Percentiles rank a stretch among this genome's conserved stretches.
phyloP scores from a whole-genome alignment of 2,113 vertebrate species.

The Ammospiza caudacuta region DNA sequence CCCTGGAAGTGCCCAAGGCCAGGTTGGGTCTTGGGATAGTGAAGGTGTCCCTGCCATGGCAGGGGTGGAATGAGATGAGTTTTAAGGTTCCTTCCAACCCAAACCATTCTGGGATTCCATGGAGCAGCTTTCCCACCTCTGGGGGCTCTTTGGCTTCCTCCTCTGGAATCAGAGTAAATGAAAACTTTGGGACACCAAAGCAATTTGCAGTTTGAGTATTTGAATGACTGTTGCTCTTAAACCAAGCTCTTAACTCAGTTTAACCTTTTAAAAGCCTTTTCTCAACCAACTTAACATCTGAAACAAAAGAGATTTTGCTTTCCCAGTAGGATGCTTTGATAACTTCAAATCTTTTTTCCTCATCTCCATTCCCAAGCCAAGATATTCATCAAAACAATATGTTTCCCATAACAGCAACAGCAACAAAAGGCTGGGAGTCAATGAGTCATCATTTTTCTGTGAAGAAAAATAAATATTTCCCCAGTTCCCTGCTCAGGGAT shows the following conservation, averaged over 20 bases:
- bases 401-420: background rate
- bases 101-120: background rate
- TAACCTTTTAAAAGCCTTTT: background rate
- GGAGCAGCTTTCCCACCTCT: background rate
- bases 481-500: background rate
- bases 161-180: background rate
- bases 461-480: background rate
- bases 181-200: background rate
- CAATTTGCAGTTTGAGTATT: background rate
- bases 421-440: background rate
- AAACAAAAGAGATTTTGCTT: background rate
- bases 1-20: background rate
- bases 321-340: background rate
- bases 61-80: accelerated
- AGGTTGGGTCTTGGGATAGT: accelerated
- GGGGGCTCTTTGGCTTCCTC: background rate
- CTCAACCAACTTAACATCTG: background rate
- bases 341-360: background rate
- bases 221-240: background rate
- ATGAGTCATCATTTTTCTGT: conserved; percentile 5
- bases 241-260: background rate
- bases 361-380: background rate
- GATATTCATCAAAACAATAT: background rate
- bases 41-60: background rate
- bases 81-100: background rate